Base-by-base conservation (phyloP, 2,888 invertebrate genomes). In the Lycophotia porphyrea region DNA sequence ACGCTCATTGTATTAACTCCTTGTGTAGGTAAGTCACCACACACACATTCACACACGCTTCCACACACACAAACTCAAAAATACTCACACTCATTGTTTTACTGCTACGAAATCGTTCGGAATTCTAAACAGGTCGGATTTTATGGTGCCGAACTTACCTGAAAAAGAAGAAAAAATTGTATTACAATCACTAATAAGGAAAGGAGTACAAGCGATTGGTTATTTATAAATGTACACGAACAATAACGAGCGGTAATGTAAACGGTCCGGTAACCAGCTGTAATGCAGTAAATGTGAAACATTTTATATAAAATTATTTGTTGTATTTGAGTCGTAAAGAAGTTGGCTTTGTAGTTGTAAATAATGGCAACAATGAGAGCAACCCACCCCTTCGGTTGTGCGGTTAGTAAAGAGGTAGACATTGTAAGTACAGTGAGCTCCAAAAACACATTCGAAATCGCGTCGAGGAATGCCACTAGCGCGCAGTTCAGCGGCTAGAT, bases 111-210 rank as follows among this genome's bases (percentile, higher is more conserved):
- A 89, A 90, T 88, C 79, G 80, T 85, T 81, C 71, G 80, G 85
- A 88, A 90, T 92, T 92, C 91, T 89, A 93, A 93, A 93, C 91
- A 93, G 88, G 80, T 71, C 70, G 81, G 86, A 89, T 91, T 93
- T 91, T 90, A 92, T 91, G 91, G 90, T 88, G 86, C 82, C 84
- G 88, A 89, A 94, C 95, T 95, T 95, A 96, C 95, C 95, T 95
- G 95, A 94, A 85, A 81, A 92, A 90, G 67, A 79, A 93, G 90
- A 90, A 92, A 92, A 90, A 91, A 89, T 88, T 80, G 74, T 89
- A 91, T 93, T 92, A 93, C 86, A 87, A 88, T 91, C 88, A 92
- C 91, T 91, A 93, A 92, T 91, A 92, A 78, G 71, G 74, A 78
- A 85, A 80, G 66, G 39, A 80, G 80, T 82, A 72, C 65, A 88